Evolutionary conservation across 2,113 vertebrate genomes (phyloP).

Genomic region (Aleadryas rufinucha): DNA sequence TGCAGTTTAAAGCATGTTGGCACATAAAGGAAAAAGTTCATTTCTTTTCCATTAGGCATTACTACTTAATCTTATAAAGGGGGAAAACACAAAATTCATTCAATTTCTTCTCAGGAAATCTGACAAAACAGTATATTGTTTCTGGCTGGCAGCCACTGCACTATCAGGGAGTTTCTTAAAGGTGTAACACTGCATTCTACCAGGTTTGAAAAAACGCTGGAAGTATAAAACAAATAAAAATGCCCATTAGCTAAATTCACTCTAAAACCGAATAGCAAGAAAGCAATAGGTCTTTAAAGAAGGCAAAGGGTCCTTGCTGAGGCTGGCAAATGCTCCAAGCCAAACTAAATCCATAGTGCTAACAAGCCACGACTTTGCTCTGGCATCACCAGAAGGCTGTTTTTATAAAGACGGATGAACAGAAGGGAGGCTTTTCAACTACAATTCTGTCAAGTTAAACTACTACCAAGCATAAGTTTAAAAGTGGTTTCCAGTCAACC

Average conservation of each 20-base stretch:
- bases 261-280: not conserved
- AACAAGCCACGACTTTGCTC: not conserved
- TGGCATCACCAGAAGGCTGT: not conserved
- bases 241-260: not conserved
- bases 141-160: not conserved
- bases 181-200: not conserved
- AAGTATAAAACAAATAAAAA: not conserved
- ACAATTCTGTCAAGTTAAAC: not conserved
- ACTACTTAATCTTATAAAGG: not conserved
- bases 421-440: not conserved
- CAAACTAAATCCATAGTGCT: not conserved
- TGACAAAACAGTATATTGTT: not conserved
- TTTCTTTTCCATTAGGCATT: not conserved
- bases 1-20: not conserved
- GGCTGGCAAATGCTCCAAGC: not conserved
- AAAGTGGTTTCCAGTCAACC: not conserved
- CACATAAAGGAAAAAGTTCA: not conserved
- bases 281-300: not conserved
- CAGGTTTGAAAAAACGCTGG: not conserved
- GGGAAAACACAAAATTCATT: not conserved
- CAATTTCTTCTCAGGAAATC: constrained; percentile 1
- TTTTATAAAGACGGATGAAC: not conserved
- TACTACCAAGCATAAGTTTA: not conserved
- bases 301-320: not conserved
- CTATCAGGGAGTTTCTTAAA: constrained; percentile 10